A percentile compares a stretch with the other conserved stretches of the same genome.
Conservation (phyloP, 2,113 vertebrate genomes). For the Mesoclemmys tuberculata region DNA sequence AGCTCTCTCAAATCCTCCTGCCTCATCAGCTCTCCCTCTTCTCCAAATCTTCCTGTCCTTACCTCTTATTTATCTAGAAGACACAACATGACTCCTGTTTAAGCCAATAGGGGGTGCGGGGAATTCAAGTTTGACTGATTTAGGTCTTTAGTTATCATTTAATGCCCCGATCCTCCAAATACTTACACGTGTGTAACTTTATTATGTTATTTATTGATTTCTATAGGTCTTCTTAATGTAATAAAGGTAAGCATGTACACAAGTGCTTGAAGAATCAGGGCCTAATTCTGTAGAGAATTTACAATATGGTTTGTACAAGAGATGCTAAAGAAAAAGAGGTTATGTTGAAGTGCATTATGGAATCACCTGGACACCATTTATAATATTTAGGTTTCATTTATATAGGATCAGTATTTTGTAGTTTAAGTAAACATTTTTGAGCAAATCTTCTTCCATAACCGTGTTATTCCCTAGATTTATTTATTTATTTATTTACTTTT, state of each 20-base stretch:
- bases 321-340: neutral
- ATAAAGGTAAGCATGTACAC: neutral
- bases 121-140: neutral
- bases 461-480: neutral
- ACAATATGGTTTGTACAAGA: neutral
- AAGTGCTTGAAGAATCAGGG: neutral
- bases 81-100: neutral
- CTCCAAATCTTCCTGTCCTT: neutral
- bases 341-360: neutral
- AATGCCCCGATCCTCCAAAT: neutral
- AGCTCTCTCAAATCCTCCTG: neutral
- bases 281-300: neutral
- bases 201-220: neutral
- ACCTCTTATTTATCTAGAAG: neutral
- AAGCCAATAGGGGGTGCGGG: neutral
- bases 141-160: neutral
- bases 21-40: neutral
- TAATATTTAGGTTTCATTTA: neutral
- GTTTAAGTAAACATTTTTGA: neutral
- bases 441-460: neutral
- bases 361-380: too few relatives aligned
- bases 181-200: neutral
- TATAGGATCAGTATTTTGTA: fast-evolving
- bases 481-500: too few relatives aligned
- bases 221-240: neutral